Base-by-base conservation (phyloP, 2,888 invertebrate species). In the Julus scanicus region DNA sequence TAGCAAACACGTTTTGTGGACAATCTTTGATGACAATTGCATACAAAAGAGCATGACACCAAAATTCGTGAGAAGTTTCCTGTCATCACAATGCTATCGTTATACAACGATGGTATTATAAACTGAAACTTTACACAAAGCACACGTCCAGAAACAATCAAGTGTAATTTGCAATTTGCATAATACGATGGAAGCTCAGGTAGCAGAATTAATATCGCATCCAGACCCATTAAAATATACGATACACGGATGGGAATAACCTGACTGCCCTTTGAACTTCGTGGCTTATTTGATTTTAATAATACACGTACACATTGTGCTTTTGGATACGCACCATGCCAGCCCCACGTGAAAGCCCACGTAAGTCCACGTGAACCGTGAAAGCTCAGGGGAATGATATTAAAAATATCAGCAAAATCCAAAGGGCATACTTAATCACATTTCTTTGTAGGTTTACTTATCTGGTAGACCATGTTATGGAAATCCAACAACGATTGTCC, bases 351-450 rank as follows among this genome's bases (percentile, higher is more conserved):
- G 71, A 29, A 44, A 3, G 44, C 6, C 44, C 44, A 44, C 44
- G 44, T 44, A 57, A 17, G 5, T 44, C 44, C 44, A 44, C 44
- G 44, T 44, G 44, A 44, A 44, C 3, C 44, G n/a, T n/a, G n/a
- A n/a, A n/a, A n/a, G n/a, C 44, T 6, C 44, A 44, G 4, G n/a
- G 57, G n/a, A 71, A 29, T n/a, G 63, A 63, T 63, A 20, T 2
- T 63, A 63, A 63, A 71, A 6, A 71, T 9, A 71, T 29, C 29
- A 20, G n/a, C 29, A 29, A 20, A 71, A 20, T 71, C 29, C 15
- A 71, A 71, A 71, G 29, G 71, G 20, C 63, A n/a, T 71, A 71
- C 29, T 71, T 71, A 29, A 29, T 71, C 71, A 71, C n/a, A 29
- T 29, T 71, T 71, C 29, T 11, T n/a, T 6, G n/a, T 3, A 63